Evolutionary conservation across 2,113 vertebrate genomes (phyloP), one percentile per base, ranked within the genome.

Genomic region (Pongo abelii): DNA sequence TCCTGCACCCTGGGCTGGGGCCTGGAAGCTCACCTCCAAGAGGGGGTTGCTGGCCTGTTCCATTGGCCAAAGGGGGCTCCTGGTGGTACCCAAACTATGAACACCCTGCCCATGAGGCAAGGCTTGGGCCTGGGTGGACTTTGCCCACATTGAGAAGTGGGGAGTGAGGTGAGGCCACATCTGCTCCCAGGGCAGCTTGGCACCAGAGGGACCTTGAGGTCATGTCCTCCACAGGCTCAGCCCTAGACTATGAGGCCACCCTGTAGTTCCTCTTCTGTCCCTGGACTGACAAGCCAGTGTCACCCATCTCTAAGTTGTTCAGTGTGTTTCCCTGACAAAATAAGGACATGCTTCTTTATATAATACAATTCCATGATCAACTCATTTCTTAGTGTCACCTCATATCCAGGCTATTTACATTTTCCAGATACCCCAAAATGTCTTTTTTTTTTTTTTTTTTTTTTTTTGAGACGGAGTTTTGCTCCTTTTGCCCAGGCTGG

Each of bases 371-470:
- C n/a, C 22, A 83, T 43, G 55, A n/a, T 72, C 50, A 52, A 38
- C 55, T 91, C 22, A n/a, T 64, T 97, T 93, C 55, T 78, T 96
- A 70, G 43, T 92, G 89, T 92, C 4, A 7, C 64, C 57, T 85
- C 83, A 79, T 89, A 59, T 80, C 52, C 48, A 83, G 87, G 67
- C 30, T 40, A 72, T 38, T 83, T 17, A 40, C 23, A 67, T 86
- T 89, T 69, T 80, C 30, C 91, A 7, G 16, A 11, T 50, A 22
- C 59, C 55, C 52, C 27, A 70, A 70, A 40, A 84, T 69, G 3
- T 69, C 14, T 92, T 75, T 83, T 89, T 67, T 81, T 48, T 52
- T 16, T 59, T 52, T 50, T 52, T 18, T 52, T 50, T 52, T 55
- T 61, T 61, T 30, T 64, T 64, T 64, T 6, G 27, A 30, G 27